A percentile compares a stretch with the other conserved stretches of the same genome.
phyloP scores from a whole-genome alignment of 2,113 vertebrate species.

The Pedetes capensis region DNA sequence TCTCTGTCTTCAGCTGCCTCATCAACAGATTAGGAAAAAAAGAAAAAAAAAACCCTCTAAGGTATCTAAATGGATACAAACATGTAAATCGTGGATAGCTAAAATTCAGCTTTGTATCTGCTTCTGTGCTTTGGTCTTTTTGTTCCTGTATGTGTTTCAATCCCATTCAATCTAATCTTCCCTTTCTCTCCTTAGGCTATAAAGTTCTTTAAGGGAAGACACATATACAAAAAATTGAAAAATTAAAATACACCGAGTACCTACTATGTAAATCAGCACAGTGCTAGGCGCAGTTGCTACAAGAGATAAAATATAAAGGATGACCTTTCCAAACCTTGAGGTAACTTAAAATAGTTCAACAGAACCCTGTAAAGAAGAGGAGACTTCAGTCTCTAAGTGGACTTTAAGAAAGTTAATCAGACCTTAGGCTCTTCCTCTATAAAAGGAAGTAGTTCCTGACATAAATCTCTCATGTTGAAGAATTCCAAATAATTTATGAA shows the following conservation, averaged over 20 bases:
- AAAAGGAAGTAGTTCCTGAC: slow-evolving; percentile 17
- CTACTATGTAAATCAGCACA: neutral
- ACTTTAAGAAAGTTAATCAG: neutral
- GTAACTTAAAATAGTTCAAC: neutral
- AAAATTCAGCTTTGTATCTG: neutral
- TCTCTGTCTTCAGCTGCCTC: neutral
- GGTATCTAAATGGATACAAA: slow-evolving; percentile 15
- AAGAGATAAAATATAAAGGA: slow-evolving; percentile 22
- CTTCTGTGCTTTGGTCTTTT: neutral
- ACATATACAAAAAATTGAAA: neutral
- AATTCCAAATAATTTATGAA: neutral
- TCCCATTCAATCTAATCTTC: neutral
- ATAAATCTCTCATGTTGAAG: neutral
- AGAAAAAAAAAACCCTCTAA: neutral
- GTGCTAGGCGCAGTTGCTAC: neutral
- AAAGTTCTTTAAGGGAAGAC: slow-evolving; percentile 5
- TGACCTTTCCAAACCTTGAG: neutral
- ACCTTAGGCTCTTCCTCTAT: neutral
- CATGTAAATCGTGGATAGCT: neutral
- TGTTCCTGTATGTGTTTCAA: slow-evolving; percentile 16
- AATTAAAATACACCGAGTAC: neutral
- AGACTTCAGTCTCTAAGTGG: neutral
- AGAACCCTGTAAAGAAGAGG: neutral
- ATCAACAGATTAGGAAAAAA: neutral
- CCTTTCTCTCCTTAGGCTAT: neutral